Conservation (phyloP, 53 echinoderm and acorn worm species). For the Pentamera pediparva region DNA sequence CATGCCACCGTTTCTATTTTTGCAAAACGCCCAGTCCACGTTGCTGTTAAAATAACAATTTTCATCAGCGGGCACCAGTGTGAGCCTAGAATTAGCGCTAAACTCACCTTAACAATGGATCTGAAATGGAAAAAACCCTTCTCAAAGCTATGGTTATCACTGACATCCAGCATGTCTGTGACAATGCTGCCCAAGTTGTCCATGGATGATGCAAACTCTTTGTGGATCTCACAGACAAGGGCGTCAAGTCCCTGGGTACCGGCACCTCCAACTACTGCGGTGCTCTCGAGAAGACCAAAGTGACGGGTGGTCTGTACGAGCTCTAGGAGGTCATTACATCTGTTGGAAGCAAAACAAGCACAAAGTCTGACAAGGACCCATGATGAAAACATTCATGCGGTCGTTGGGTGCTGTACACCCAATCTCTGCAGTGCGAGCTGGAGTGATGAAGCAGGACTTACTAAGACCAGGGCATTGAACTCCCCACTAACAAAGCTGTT, state of each 20-base stretch:
- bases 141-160: constrained; percentile 87
- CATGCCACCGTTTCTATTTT: no score
- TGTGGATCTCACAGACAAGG: constrained; percentile 86
- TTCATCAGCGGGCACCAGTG: background rate
- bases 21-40: background rate
- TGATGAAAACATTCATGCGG: no score
- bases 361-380: background rate
- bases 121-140: constrained; percentile 91
- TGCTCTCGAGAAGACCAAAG: constrained; percentile 89
- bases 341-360: no score
- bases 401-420: no score
- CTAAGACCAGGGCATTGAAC: no score
- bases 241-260: constrained; percentile 96
- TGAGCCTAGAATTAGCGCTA: background rate
- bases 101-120: constrained; percentile 82
- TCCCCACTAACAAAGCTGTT: no score
- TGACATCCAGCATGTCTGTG: constrained; percentile 77
- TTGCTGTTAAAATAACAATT: background rate
- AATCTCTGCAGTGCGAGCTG: no score
- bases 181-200: constrained; percentile 74
- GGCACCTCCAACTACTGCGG: constrained; percentile 94
- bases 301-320: constrained; percentile 89
- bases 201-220: constrained; percentile 75
- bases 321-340: constrained; percentile 94
- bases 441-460: no score